These are phyloP conservation scores for Argya squamiceps DNA, from an alignment of 2,797 vertebrate genomes.

Conservation along the genomic window DNA sequence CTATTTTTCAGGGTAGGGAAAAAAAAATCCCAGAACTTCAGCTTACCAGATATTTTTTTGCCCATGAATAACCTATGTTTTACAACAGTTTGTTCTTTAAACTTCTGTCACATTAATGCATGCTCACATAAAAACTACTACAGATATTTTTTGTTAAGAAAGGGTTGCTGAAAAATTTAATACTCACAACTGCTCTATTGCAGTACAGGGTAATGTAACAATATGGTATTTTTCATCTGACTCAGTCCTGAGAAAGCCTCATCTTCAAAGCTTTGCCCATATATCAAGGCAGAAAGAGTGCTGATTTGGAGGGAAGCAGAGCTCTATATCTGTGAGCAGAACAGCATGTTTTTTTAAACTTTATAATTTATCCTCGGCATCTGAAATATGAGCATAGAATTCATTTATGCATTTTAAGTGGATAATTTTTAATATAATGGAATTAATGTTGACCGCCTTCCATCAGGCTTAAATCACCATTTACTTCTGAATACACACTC, in stretches of 20 bases:
- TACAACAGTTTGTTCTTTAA: not conserved
- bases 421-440: not conserved
- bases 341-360: not conserved
- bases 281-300: not conserved
- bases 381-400: not conserved
- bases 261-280: not conserved
- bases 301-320: not conserved
- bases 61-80: not conserved
- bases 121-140: not conserved
- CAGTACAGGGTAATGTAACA: not conserved
- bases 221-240: not conserved
- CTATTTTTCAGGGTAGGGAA: not conserved
- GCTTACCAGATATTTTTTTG: not conserved
- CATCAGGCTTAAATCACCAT: not conserved
- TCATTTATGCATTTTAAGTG: not conserved
- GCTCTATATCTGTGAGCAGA: not conserved
- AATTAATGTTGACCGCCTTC: not conserved
- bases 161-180: not conserved
- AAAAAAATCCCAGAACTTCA: not conserved
- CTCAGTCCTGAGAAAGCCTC: not conserved
- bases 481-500: not conserved
- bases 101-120: not conserved
- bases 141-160: not conserved
- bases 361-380: not conserved
- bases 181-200: fast-evolving